These are phyloP conservation scores for Cephonodes hylas DNA, from an alignment of 2,888 invertebrate genomes.

Conservation along the genomic window DNA sequence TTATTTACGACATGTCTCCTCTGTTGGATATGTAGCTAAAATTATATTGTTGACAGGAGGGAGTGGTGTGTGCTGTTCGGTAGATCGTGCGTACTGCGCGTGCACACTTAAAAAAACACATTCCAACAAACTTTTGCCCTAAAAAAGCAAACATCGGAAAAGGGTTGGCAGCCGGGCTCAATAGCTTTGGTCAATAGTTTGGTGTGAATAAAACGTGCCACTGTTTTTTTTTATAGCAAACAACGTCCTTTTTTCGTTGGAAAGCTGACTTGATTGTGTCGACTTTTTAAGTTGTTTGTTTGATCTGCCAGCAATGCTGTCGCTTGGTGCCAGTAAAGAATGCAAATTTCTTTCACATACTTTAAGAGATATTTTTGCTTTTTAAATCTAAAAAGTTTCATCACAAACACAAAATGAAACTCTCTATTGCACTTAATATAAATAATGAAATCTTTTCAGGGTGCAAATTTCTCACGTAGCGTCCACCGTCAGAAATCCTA, in stretches of 20 bases:
- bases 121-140: slow-evolving; percentile 56
- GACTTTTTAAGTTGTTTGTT: too few species aligned
- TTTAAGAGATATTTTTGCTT: too few species aligned
- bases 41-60: slow-evolving; percentile 13
- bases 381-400: too few species aligned
- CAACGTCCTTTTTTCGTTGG: too few species aligned
- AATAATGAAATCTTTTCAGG: not conserved
- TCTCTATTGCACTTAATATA: not conserved
- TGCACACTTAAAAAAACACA: slow-evolving; percentile 57
- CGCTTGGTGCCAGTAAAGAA: too few species aligned
- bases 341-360: too few species aligned
- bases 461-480: not conserved
- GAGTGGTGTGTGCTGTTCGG: not conserved
- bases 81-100: not conserved
- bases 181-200: not conserved
- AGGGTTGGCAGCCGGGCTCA: not conserved
- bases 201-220: too few species aligned
- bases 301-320: too few species aligned
- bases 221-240: too few species aligned
- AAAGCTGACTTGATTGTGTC: too few species aligned
- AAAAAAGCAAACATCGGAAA: slow-evolving; percentile 63
- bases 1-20: slow-evolving; percentile 10
- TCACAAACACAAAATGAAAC: not conserved
- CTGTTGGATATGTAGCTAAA: not conserved
- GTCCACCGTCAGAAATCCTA: not conserved